These are phyloP conservation scores for Staurois parvus DNA, from an alignment of 2,797 vertebrate species.

Conservation along the genomic window DNA sequence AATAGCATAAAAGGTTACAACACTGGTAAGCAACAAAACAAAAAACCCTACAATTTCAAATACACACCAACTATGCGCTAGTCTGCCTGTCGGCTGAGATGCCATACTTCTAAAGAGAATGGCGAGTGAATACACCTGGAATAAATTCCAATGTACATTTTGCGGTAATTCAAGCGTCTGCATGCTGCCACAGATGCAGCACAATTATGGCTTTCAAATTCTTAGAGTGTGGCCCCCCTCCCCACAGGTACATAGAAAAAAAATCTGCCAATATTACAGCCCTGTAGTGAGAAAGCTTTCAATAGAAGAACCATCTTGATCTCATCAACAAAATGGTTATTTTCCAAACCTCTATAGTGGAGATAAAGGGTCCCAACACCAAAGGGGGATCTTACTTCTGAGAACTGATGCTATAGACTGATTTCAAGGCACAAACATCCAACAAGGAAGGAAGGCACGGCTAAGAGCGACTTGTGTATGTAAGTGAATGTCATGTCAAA, in stretches of 20 bases:
- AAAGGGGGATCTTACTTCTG: conserved; percentile 1
- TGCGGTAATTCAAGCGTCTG: conserved; percentile 39
- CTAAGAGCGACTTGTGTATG: conserved; percentile 35
- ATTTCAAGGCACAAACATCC: conserved; percentile 57
- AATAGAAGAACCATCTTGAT: not conserved
- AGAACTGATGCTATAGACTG: conserved; percentile 43
- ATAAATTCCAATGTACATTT: conserved; percentile 30
- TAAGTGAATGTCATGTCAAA: not conserved
- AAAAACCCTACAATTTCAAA: not conserved
- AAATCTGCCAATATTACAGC: conserved; percentile 18
- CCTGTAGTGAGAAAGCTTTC: not conserved
- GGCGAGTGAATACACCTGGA: conserved; percentile 12
- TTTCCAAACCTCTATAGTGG: not conserved
- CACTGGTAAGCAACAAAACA: not conserved
- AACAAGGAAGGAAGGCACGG: conserved; percentile 58
- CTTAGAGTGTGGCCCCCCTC: not conserved
- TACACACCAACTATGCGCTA: not conserved
- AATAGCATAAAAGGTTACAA: not conserved
- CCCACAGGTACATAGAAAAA: conserved; percentile 4
- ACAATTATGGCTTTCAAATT: conserved; percentile 51
- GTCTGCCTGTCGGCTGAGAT: not conserved
- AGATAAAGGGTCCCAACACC: conserved; percentile 19
- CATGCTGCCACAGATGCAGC: conserved; percentile 23
- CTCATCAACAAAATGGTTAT: conserved; percentile 9
- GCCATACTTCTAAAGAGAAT: not conserved